Conservation (phyloP, 2,888 invertebrate species). For the Byasa hedistus region DNA sequence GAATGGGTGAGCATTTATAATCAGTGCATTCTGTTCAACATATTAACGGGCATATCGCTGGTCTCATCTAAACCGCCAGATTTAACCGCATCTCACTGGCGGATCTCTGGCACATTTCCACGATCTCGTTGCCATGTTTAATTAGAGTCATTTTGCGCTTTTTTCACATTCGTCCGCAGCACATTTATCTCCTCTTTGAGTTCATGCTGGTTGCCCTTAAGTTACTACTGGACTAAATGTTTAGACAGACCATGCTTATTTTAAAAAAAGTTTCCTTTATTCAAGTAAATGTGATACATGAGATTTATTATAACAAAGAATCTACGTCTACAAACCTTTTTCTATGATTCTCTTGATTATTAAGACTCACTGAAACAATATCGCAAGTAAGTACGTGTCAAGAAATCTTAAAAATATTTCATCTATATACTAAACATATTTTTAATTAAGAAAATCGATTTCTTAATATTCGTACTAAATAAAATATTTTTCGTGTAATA, state of each 20-base stretch:
- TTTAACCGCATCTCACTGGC: slow-evolving; percentile 36
- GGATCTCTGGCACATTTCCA: slow-evolving; percentile 60
- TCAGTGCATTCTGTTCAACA: slow-evolving; percentile 8
- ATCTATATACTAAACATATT: too few relatives aligned
- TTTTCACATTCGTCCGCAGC: slow-evolving; percentile 32
- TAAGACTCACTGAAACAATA: too few relatives aligned
- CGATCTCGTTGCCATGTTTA: slow-evolving; percentile 38
- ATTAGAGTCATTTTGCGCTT: slow-evolving; percentile 49
- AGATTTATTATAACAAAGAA: too few relatives aligned
- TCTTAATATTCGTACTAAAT: too few relatives aligned
- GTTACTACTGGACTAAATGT: slow-evolving; percentile 19
- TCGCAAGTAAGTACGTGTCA: too few relatives aligned
- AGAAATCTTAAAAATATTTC: too few relatives aligned
- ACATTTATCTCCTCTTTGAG: slow-evolving; percentile 30
- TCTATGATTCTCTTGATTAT: too few relatives aligned
- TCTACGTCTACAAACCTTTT: too few relatives aligned
- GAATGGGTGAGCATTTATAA: slow-evolving; percentile 15
- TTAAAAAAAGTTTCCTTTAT: neutral
- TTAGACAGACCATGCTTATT: slow-evolving; percentile 20
- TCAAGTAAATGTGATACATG: neutral
- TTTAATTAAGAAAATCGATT: too few relatives aligned
- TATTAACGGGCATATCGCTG: slow-evolving; percentile 31
- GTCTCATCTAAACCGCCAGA: slow-evolving; percentile 43
- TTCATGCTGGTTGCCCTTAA: slow-evolving; percentile 26
- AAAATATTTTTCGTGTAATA: too few relatives aligned